Percentiles rank a stretch among this genome's conserved stretches.
Conservation (phyloP, 64 coral and sea anemone species). For the Montipora cactus region DNA sequence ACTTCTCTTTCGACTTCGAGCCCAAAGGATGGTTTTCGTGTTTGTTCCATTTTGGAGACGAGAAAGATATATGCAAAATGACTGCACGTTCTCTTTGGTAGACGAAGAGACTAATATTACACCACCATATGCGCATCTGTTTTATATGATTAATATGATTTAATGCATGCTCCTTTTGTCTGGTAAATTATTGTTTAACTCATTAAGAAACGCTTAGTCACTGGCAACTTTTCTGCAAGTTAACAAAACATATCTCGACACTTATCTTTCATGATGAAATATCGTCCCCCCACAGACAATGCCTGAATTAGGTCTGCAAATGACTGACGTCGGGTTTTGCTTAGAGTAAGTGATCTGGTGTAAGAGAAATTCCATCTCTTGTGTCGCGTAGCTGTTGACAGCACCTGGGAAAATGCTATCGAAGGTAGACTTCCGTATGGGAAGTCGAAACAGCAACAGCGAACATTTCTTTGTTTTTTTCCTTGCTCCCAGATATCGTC, state of each 20-base stretch:
- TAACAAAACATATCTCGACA: background rate
- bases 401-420: background rate
- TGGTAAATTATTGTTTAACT: background rate
- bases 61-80: background rate
- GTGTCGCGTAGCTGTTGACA: background rate
- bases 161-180: slow-evolving; percentile 20
- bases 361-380: slow-evolving; percentile 29
- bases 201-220: slow-evolving; percentile 33
- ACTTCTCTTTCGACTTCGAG: background rate
- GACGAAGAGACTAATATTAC: background rate
- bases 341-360: background rate
- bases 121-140: background rate
- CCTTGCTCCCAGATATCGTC: no score
- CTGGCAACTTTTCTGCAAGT: background rate
- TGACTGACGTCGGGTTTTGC: background rate
- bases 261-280: slow-evolving; percentile 6
- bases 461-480: background rate
- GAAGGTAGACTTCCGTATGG: background rate
- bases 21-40: background rate
- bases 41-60: background rate
- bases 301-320: no score
- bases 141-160: slow-evolving; percentile 4
- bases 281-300: background rate
- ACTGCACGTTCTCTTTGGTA: background rate
- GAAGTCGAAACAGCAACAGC: background rate